Percentiles rank a stretch among this genome's conserved stretches.
phyloP scores from a whole-genome alignment of 2,113 vertebrate genomes.

The Hystrix brachyura region DNA sequence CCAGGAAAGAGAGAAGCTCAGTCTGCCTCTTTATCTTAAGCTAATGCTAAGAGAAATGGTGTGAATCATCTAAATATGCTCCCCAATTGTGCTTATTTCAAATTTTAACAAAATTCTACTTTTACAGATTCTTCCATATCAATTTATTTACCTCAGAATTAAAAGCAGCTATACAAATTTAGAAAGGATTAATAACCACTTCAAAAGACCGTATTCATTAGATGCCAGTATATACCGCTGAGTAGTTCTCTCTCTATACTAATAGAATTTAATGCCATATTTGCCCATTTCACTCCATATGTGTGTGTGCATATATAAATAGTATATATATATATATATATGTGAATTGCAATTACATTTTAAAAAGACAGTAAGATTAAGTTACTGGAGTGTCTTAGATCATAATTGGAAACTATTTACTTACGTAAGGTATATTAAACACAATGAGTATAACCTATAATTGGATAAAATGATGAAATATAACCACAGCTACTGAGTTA shows the following conservation, averaged over 20 bases:
- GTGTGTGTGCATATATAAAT: background rate
- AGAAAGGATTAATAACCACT: conserved; percentile 26
- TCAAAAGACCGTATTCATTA: background rate
- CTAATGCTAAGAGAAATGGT: background rate
- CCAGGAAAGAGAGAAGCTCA: background rate
- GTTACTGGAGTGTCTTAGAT: conserved; percentile 58
- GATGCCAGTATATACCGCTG: background rate
- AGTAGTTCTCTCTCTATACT: background rate
- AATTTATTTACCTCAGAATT: background rate
- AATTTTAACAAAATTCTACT: background rate
- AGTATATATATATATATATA: background rate
- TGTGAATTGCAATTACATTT: conserved; percentile 60
- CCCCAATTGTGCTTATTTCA: background rate
- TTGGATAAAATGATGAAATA: background rate
- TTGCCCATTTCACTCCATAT: background rate
- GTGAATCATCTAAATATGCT: background rate
- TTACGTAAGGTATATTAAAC: background rate
- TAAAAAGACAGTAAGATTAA: conserved; percentile 44
- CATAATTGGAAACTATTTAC: conserved; percentile 26
- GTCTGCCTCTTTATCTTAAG: background rate
- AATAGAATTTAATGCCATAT: background rate
- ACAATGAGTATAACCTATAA: background rate
- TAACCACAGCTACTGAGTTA: background rate
- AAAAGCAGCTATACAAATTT: conserved; percentile 1
- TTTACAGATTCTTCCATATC: background rate